A percentile compares a stretch with the other conserved stretches of the same genome.
These are phyloP conservation scores for Mus spicilegus DNA, from an alignment of 2,113 vertebrate genomes.

Conservation along the genomic window DNA sequence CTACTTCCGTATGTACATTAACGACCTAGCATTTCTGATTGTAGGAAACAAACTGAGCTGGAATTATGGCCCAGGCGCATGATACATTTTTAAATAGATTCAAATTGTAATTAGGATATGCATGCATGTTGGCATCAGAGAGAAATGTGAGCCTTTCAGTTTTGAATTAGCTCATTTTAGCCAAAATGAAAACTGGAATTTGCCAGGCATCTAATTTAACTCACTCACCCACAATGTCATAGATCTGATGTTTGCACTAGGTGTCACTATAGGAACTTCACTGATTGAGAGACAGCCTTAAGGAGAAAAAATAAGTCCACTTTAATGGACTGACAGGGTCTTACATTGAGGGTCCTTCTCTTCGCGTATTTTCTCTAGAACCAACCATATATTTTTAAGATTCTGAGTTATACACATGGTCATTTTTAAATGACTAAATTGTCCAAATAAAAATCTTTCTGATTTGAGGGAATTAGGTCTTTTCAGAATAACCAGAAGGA, in stretches of 20 bases:
- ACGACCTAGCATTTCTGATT: slow-evolving; percentile 83
- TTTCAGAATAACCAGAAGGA: slow-evolving; percentile 15
- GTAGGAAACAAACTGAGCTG: slow-evolving; percentile 82
- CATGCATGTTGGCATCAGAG: slow-evolving; percentile 69
- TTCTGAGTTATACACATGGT: background rate
- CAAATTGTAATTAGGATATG: slow-evolving; percentile 81
- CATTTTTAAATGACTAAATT: background rate
- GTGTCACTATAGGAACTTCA: slow-evolving; percentile 82
- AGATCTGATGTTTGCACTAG: slow-evolving; percentile 9
- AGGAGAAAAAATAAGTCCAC: slow-evolving; percentile 20
- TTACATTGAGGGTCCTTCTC: background rate
- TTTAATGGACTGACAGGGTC: background rate
- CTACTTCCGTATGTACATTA: slow-evolving; percentile 87
- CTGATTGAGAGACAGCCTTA: background rate
- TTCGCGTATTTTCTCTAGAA: slow-evolving; percentile 11
- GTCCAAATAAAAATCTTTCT: background rate
- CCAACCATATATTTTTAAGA: background rate
- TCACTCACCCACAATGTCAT: background rate
- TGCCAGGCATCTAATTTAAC: slow-evolving; percentile 16
- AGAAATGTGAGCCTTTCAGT: slow-evolving; percentile 68
- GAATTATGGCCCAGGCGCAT: slow-evolving; percentile 80
- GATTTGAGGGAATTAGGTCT: background rate
- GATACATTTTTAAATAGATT: slow-evolving; percentile 81
- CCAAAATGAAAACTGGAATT: slow-evolving; percentile 63
- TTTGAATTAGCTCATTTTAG: slow-evolving; percentile 77